Evolutionary conservation across 2,888 invertebrate genomes (phyloP).

Genomic region (Thumatha senex): DNA sequence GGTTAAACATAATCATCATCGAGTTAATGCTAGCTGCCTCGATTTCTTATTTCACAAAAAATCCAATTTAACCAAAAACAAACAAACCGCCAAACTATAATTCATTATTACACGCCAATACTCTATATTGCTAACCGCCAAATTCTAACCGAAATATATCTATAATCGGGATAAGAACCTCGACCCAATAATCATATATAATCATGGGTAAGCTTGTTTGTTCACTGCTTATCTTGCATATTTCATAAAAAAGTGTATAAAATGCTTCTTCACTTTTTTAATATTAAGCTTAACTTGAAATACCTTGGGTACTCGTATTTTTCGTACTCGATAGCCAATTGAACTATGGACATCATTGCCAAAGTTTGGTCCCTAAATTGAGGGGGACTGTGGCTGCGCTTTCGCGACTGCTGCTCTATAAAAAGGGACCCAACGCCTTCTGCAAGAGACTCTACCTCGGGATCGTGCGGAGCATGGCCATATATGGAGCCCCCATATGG

Average conservation of each 20-base stretch:
- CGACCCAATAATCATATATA: slow-evolving; percentile 73
- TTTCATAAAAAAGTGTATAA: slow-evolving; percentile 6
- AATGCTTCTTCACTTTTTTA: background rate
- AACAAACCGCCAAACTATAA: slow-evolving; percentile 56
- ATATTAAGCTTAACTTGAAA: background rate
- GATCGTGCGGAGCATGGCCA: no score
- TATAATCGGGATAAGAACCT: slow-evolving; percentile 74
- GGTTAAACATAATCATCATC: background rate
- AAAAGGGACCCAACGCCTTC: no score
- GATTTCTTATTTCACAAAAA: slow-evolving; percentile 11
- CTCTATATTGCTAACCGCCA: slow-evolving; percentile 59
- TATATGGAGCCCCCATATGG: no score
- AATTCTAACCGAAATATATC: slow-evolving; percentile 66
- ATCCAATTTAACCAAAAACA: slow-evolving; percentile 43
- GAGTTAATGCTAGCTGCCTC: background rate
- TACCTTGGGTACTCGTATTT: no score
- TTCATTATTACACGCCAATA: slow-evolving; percentile 70
- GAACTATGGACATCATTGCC: no score
- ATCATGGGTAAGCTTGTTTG: slow-evolving; percentile 61
- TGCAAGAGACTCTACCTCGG: no score
- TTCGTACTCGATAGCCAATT: no score
- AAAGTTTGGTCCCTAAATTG: no score
- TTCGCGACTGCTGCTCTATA: no score
- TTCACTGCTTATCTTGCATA: slow-evolving; percentile 27
- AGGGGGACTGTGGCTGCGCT: no score